Conservation (phyloP, 2,888 invertebrate genomes). For the Hetaerina titia region DNA sequence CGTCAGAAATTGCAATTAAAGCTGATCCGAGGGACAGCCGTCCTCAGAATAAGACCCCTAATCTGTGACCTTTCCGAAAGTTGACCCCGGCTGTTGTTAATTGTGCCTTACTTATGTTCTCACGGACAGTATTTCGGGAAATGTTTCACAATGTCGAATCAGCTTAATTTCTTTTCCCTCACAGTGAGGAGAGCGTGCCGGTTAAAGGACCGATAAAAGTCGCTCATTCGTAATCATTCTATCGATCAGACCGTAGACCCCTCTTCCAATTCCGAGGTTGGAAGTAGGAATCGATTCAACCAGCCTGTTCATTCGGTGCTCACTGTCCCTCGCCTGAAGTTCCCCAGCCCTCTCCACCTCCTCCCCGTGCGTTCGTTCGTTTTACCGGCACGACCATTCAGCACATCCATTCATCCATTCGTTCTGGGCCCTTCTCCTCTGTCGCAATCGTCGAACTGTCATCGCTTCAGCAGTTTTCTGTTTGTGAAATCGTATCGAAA, state of each 20-base stretch:
- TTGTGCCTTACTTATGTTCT: too few species aligned
- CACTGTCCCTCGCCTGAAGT: too few species aligned
- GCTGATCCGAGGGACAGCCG: too few species aligned
- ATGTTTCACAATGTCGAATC: neutral
- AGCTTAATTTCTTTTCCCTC: neutral
- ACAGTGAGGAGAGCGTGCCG: neutral
- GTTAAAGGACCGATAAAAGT: neutral
- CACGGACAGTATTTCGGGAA: neutral
- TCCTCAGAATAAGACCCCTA: too few species aligned
- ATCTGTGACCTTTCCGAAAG: too few species aligned
- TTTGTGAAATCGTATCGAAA: conserved; percentile 33
- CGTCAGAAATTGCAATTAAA: too few species aligned
- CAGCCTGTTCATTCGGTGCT: neutral
- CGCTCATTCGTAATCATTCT: neutral
- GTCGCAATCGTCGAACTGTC: conserved; percentile 29
- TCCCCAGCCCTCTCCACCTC: neutral
- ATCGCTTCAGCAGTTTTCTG: neutral
- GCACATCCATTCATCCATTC: neutral
- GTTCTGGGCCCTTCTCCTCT: neutral
- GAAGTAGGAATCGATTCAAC: neutral
- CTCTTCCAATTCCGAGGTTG: neutral
- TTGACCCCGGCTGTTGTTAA: too few species aligned
- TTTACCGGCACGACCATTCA: neutral
- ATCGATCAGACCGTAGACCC: neutral
- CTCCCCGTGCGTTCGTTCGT: neutral